Evolutionary conservation across 2,797 vertebrate species (phyloP).

Genomic region (Urosaurus nigricauda): DNA sequence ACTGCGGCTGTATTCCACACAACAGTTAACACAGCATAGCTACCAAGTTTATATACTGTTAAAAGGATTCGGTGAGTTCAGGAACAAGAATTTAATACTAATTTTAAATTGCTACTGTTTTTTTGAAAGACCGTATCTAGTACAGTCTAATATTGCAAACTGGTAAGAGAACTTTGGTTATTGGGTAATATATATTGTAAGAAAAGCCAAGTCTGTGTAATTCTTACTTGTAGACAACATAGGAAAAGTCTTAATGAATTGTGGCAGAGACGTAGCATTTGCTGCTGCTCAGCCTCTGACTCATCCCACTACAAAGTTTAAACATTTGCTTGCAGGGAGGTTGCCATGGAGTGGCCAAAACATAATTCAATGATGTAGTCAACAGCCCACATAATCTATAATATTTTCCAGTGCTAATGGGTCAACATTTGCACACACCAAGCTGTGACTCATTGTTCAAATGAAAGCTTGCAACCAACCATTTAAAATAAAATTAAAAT

Average conservation of each 20-base stretch:
- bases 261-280: slow-evolving; percentile 23
- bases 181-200: neutral
- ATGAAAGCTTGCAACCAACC: neutral
- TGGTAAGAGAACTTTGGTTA: neutral
- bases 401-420: slow-evolving; percentile 68
- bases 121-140: neutral
- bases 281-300: slow-evolving; percentile 42
- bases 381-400: slow-evolving; percentile 60
- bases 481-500: neutral
- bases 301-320: slow-evolving; percentile 53
- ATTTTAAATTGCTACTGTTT: neutral
- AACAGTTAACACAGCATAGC: neutral
- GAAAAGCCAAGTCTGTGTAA: neutral
- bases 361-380: slow-evolving; percentile 44
- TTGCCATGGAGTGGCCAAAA: slow-evolving; percentile 60
- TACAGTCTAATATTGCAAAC: neutral
- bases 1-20: slow-evolving; percentile 39
- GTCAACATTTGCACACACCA: slow-evolving; percentile 28
- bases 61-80: neutral
- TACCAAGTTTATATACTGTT: neutral
- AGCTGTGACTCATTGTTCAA: slow-evolving; percentile 20
- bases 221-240: slow-evolving; percentile 1
- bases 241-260: slow-evolving; percentile 38
- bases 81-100: neutral
- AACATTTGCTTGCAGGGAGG: slow-evolving; percentile 46